These are phyloP conservation scores for Nothocercus nigrocapillus DNA, from an alignment of 2,113 vertebrate genomes.

Conservation along the genomic window DNA sequence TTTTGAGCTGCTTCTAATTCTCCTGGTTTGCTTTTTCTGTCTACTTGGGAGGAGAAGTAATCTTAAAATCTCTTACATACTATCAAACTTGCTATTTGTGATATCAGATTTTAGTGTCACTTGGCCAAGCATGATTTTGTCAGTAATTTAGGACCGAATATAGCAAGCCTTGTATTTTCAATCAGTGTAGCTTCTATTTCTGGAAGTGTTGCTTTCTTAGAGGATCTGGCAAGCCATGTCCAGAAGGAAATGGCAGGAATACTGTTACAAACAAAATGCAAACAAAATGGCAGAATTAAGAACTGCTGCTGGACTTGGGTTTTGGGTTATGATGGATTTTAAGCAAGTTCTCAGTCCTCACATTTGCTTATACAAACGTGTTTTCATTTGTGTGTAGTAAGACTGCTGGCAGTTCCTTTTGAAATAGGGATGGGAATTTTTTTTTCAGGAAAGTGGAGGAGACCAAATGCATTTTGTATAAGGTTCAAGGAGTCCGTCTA, in stretches of 20 bases:
- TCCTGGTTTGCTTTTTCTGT: neutral
- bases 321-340: neutral
- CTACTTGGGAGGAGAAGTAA: neutral
- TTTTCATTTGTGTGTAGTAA: neutral
- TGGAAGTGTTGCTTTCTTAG: neutral
- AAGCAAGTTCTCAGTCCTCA: neutral
- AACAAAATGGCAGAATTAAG: neutral
- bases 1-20: neutral
- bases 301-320: neutral
- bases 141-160: neutral
- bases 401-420: neutral
- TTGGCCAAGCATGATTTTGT: neutral
- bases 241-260: neutral
- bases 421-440: neutral
- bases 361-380: neutral
- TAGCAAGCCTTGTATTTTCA: neutral
- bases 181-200: neutral
- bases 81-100: neutral
- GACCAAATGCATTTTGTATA: neutral
- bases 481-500: neutral
- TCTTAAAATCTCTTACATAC: neutral
- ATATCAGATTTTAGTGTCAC: neutral
- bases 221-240: neutral
- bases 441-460: neutral
- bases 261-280: neutral